phyloP scores from a whole-genome alignment of 2,888 invertebrate genomes.

The Trachelus troglodyta region DNA sequence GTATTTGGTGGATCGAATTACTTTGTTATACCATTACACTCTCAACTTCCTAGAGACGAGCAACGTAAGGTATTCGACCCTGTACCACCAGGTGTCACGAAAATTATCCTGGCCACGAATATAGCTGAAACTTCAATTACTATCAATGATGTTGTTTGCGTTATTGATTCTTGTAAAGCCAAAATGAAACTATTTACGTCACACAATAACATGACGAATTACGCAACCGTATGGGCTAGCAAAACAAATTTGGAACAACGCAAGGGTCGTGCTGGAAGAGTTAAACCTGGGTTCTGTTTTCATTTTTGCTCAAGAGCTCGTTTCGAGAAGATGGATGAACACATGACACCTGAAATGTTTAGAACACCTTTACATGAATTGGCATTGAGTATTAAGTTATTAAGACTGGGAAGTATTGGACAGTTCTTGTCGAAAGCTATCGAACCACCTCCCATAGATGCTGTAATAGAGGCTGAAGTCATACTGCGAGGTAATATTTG shows the following conservation, averaged over 20 bases:
- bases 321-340: constrained; percentile 81
- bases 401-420: constrained; percentile 91
- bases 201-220: constrained; percentile 98
- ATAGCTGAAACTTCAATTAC: constrained; percentile 99
- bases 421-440: constrained; percentile 95
- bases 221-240: constrained; percentile 97
- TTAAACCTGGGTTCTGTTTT: constrained; percentile 92
- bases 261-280: constrained; percentile 95
- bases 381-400: constrained; percentile 89
- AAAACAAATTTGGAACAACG: constrained; percentile 95
- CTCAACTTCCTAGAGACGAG: constrained; percentile 95
- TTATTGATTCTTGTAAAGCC: constrained; percentile 96
- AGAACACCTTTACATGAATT: constrained; percentile 96
- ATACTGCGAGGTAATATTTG: constrained; percentile 66
- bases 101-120: constrained; percentile 97
- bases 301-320: constrained; percentile 87
- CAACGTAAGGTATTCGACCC: constrained; percentile 93
- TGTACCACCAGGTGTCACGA: constrained; percentile 85
- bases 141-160: constrained; percentile 98
- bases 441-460: constrained; percentile 97
- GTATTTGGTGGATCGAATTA: constrained; percentile 77
- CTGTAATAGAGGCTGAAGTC: constrained; percentile 97
- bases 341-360: constrained; percentile 97
- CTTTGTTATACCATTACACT: constrained; percentile 92
- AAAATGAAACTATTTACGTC: constrained; percentile 98